Evolutionary conservation across 2,113 vertebrate species (phyloP).

Genomic region (Sander lucioperca): DNA sequence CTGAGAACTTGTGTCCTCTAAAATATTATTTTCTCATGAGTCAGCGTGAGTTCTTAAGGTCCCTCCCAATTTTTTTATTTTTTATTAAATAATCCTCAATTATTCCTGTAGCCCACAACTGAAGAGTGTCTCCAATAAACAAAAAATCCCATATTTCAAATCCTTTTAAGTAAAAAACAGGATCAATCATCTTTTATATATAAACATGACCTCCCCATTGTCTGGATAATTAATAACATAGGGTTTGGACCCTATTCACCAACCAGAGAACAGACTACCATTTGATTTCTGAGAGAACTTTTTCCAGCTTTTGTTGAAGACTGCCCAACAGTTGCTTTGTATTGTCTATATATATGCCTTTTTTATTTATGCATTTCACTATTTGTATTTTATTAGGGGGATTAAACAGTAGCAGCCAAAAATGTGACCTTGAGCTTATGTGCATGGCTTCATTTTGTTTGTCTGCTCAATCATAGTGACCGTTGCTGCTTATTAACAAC

Average conservation of each 20-base stretch:
- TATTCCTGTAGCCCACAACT: slow-evolving; percentile 43
- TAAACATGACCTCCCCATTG: slow-evolving; percentile 35
- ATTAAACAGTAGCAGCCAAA: not conserved
- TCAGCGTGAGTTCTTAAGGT: slow-evolving; percentile 52
- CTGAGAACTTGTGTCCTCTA: slow-evolving; percentile 59
- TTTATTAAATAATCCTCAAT: slow-evolving; percentile 18
- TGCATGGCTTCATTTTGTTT: slow-evolving; percentile 15
- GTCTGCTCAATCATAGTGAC: slow-evolving; percentile 28
- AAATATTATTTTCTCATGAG: slow-evolving; percentile 65
- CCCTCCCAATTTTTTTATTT: slow-evolving; percentile 11
- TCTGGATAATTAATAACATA: slow-evolving; percentile 25
- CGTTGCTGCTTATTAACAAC: slow-evolving; percentile 37
- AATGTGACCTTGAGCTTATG: not conserved
- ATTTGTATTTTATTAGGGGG: not conserved
- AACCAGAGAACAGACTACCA: slow-evolving; percentile 19
- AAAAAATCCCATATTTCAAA: slow-evolving; percentile 18
- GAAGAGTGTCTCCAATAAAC: slow-evolving; percentile 28
- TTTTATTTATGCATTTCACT: slow-evolving; percentile 16
- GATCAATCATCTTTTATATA: slow-evolving; percentile 10
- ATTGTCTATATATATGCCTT: slow-evolving; percentile 1
- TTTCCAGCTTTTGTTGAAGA: not conserved
- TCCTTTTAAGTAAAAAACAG: slow-evolving; percentile 22
- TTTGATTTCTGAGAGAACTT: slow-evolving; percentile 5
- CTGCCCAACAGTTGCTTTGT: not conserved
- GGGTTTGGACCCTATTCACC: slow-evolving; percentile 1